These are phyloP conservation scores for Daubentonia madagascariensis DNA, from an alignment of 2,113 vertebrate species.

Conservation along the genomic window DNA sequence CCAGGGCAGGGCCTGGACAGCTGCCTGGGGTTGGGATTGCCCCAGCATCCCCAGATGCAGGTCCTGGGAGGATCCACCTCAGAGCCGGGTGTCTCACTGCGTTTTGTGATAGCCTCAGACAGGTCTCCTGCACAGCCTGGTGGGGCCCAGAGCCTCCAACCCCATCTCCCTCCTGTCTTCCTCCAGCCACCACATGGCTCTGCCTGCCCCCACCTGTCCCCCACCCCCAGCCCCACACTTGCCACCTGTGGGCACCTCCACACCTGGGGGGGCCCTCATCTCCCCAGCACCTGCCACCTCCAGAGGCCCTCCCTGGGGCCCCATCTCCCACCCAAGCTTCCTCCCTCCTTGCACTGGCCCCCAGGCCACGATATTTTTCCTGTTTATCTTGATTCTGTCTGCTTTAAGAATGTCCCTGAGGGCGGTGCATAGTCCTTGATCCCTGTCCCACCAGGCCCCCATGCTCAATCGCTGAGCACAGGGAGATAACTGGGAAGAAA, in stretches of 20 bases:
- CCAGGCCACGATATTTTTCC: no score
- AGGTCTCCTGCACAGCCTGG: background rate
- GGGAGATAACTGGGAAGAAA: background rate
- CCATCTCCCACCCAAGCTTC: background rate
- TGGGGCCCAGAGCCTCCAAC: background rate
- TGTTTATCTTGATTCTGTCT: background rate
- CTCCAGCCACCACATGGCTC: background rate
- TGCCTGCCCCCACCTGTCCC: background rate
- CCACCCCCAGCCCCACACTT: background rate
- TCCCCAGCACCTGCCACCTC: background rate
- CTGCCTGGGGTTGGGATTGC: background rate
- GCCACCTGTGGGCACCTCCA: background rate
- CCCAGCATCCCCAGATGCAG: background rate
- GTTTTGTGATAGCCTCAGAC: background rate
- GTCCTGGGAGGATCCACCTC: background rate
- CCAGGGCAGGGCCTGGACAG: background rate
- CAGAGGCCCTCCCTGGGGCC: background rate
- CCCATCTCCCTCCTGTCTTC: no score
- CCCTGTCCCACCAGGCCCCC: background rate
- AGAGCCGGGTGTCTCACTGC: background rate
- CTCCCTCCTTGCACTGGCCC: background rate
- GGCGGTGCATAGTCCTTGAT: background rate
- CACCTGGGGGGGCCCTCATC: background rate
- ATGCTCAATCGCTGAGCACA: background rate
- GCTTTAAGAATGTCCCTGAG: background rate